Conservation (phyloP, 1,140 invertebrate genomes). For the Lysiphlebus fabarum region DNA sequence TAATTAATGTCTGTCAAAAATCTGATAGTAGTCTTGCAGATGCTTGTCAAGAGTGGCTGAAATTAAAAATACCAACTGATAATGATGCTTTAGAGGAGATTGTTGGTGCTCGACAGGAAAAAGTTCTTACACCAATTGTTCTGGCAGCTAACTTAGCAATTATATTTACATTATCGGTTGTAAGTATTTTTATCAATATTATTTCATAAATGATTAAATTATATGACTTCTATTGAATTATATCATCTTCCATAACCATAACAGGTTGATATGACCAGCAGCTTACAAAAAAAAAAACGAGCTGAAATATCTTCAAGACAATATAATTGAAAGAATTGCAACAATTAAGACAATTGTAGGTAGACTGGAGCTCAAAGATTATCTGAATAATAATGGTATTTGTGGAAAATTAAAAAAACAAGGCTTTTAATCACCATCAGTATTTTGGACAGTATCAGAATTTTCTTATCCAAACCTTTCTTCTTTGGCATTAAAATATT, state of each 20-base stretch:
- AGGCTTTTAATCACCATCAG: neutral
- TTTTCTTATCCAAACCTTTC: slow-evolving; percentile 4
- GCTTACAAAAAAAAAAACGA: too few species aligned
- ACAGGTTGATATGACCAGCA: too few species aligned
- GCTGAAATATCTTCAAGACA: too few species aligned
- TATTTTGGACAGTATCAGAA: slow-evolving; percentile 9
- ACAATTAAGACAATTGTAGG: neutral
- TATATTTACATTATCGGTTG: too few species aligned
- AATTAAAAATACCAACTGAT: slow-evolving; percentile 5
- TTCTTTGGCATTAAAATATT: slow-evolving; percentile 9
- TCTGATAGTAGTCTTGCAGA: slow-evolving; percentile 14
- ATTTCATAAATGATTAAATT: too few species aligned
- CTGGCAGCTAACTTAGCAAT: slow-evolving; percentile 14
- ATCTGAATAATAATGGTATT: neutral
- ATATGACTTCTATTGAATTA: too few species aligned
- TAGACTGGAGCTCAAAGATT: neutral
- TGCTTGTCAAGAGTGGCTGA: slow-evolving; percentile 17
- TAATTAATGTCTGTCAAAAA: slow-evolving; percentile 21
- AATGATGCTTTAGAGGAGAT: slow-evolving; percentile 4
- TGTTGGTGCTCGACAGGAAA: slow-evolving; percentile 12
- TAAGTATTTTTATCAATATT: too few species aligned
- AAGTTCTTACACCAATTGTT: slow-evolving; percentile 17
- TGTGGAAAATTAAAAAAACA: neutral
- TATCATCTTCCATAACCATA: too few species aligned
- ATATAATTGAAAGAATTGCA: too few species aligned